These are phyloP conservation scores for Ictalurus punctatus DNA, from an alignment of 2,113 vertebrate species.

Conservation along the genomic window DNA sequence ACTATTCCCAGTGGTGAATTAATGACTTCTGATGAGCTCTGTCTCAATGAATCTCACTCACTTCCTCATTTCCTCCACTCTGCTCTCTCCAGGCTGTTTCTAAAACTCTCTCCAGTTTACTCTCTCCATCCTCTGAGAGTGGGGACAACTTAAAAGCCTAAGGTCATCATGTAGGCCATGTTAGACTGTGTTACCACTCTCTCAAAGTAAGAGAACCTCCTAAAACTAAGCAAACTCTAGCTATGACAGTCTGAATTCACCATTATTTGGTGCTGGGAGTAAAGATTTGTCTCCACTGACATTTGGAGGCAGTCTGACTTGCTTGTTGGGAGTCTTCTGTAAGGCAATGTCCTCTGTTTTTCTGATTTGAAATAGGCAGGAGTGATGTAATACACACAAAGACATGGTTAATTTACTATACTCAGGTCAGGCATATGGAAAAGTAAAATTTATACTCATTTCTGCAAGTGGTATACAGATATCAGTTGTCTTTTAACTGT, in stretches of 20 bases:
- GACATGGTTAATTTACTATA: neutral
- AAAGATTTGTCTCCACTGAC: slow-evolving; percentile 63
- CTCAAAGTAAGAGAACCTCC: slow-evolving; percentile 2
- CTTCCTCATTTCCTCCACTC: slow-evolving; percentile 14
- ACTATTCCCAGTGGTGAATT: slow-evolving; percentile 68
- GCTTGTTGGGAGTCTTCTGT: slow-evolving; percentile 52
- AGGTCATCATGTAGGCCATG: slow-evolving; percentile 9
- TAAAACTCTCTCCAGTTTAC: slow-evolving; percentile 21
- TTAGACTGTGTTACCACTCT: neutral
- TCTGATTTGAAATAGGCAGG: neutral
- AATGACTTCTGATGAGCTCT: slow-evolving; percentile 69
- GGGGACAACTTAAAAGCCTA: slow-evolving; percentile 35
- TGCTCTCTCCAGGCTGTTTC: slow-evolving; percentile 46
- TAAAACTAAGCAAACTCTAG: neutral
- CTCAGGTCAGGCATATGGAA: neutral
- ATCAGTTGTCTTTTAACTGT: neutral
- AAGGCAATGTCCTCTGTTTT: neutral
- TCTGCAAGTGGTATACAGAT: neutral
- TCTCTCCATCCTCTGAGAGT: neutral
- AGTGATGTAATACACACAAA: neutral
- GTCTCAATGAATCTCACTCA: slow-evolving; percentile 73
- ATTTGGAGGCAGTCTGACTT: slow-evolving; percentile 64
- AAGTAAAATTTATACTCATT: neutral
- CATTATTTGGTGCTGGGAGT: slow-evolving; percentile 36
- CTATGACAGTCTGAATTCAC: slow-evolving; percentile 23